Percentiles rank a stretch among this genome's conserved stretches.
phyloP scores from a whole-genome alignment of 2,113 vertebrate genomes.

The Phylloscopus trochiloides region DNA sequence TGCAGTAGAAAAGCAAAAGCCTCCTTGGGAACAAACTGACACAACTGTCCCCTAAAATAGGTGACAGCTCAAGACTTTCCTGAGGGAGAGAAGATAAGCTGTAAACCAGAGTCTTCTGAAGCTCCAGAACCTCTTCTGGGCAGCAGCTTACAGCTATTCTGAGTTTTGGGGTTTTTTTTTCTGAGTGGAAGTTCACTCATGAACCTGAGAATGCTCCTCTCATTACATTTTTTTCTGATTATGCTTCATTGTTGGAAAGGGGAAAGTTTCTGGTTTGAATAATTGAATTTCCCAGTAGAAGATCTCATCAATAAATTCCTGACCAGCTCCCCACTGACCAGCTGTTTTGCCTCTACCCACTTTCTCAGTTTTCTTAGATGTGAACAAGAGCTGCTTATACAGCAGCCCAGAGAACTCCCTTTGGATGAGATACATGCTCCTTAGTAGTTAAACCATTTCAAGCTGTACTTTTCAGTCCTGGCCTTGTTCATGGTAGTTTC shows the following conservation, averaged over 20 bases:
- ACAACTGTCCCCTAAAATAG: background rate
- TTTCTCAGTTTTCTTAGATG: background rate
- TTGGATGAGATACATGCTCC: background rate
- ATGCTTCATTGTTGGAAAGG: background rate
- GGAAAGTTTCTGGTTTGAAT: background rate
- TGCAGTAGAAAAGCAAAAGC: background rate
- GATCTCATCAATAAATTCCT: background rate
- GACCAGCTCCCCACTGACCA: background rate
- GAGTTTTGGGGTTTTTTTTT: accelerated
- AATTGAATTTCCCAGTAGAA: background rate
- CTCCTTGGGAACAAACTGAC: background rate
- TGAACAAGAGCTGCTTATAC: background rate
- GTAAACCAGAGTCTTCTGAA: background rate
- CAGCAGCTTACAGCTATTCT: background rate
- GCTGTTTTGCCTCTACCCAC: background rate
- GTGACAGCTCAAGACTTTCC: background rate
- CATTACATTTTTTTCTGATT: background rate
- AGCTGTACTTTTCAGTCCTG: background rate
- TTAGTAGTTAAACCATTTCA: background rate
- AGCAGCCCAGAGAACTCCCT: background rate
- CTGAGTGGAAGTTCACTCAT: background rate
- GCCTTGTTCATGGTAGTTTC: background rate
- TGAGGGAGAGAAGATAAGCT: background rate
- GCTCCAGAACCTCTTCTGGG: background rate
- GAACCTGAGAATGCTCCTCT: background rate